A percentile compares a stretch with the other conserved stretches of the same genome.
Evolutionary conservation across 2,113 vertebrate species (phyloP).

Genomic region (Diadophis punctatus): DNA sequence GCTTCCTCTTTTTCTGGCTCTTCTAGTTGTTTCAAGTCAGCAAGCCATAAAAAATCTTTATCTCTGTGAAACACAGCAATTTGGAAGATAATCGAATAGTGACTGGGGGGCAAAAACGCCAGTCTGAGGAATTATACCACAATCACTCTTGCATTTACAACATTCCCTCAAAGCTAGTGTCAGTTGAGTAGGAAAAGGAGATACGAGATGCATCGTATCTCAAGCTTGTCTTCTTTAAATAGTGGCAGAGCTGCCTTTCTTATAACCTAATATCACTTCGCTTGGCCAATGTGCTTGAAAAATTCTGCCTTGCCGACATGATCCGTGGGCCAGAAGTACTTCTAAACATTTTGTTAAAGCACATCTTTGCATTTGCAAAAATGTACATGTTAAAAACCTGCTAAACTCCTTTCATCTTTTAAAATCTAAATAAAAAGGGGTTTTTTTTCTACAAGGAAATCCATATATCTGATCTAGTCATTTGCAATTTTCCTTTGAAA

Average conservation of each 20-base stretch:
- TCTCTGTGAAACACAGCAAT: conserved; percentile 99
- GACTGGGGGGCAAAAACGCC: conserved; percentile 99
- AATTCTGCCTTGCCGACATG: conserved; percentile 57
- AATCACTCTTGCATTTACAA: conserved; percentile 99
- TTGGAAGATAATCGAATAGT: conserved; percentile 99
- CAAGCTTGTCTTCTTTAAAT: conserved; percentile 81
- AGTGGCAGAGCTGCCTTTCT: conserved; percentile 77
- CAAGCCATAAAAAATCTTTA: conserved; percentile 99
- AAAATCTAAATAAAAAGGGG: background rate
- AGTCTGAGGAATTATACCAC: conserved; percentile 99
- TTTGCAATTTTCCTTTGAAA: conserved; percentile 10
- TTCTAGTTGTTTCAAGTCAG: conserved; percentile 98
- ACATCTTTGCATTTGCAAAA: conserved; percentile 40
- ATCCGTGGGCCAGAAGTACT: conserved; percentile 47
- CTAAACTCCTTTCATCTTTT: conserved; percentile 30
- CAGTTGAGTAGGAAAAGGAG: conserved; percentile 85
- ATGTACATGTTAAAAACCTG: conserved; percentile 44
- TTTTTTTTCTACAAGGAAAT: background rate
- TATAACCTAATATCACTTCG: conserved; percentile 71
- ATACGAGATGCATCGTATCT: conserved; percentile 91
- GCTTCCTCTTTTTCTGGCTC: conserved; percentile 85
- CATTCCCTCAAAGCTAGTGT: conserved; percentile 93
- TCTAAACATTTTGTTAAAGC: conserved; percentile 56
- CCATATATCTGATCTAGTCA: conserved; percentile 25
- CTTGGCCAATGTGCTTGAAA: conserved; percentile 57